Base-by-base conservation (phyloP, 2,113 vertebrate genomes). In the Hippocampus mohnikei region DNA sequence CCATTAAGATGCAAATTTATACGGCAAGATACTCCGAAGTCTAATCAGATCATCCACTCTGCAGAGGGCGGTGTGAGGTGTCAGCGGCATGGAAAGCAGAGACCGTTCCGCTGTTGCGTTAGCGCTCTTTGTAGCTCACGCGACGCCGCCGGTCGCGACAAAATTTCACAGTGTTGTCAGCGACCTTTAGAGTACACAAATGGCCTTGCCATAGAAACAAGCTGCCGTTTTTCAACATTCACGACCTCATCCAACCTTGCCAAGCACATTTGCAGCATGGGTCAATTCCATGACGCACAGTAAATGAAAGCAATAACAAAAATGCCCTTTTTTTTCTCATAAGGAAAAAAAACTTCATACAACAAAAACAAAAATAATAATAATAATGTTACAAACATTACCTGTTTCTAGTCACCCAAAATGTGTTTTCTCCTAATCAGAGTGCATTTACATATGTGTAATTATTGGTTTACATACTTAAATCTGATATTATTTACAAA, bases 1-100 rank as follows among this genome's bases (percentile, higher is more conserved):
- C 69, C 41, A 83, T 88, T 87, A 83, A 74, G 40, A 87, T 88
- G 85, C 63, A 78, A 85, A 88, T 86, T 72, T 86, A 85, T 88
- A 81, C 87, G 52, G 76, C 74, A 59, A 81, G 74, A 81, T 78
- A 79, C 87, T 85, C 82, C 78, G 74, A 80, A 83, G 82, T 87
- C 81, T 82, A 82, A 86, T 90, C 84, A 82, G 81, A 88, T 88
- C 85, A 83, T 81, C 83, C 79, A 59, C 87, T 87, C 87, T 52
- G 80, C 60, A 52, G 84, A 50, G 82, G 87, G 75, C 77, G 84
- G 70, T 37, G 33, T 5, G 33, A 37, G 33, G 33, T 37, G 33
- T 37, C 74, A 73, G 74, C 76, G 83, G 79, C 61, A 77, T 48
- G 75, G 13, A 60, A 8, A 78, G 73, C 12, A 33, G 53, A 70